A percentile compares a stretch with the other conserved stretches of the same genome.
These are phyloP conservation scores for Colius striatus DNA, from an alignment of 2,113 vertebrate genomes.

Conservation along the genomic window DNA sequence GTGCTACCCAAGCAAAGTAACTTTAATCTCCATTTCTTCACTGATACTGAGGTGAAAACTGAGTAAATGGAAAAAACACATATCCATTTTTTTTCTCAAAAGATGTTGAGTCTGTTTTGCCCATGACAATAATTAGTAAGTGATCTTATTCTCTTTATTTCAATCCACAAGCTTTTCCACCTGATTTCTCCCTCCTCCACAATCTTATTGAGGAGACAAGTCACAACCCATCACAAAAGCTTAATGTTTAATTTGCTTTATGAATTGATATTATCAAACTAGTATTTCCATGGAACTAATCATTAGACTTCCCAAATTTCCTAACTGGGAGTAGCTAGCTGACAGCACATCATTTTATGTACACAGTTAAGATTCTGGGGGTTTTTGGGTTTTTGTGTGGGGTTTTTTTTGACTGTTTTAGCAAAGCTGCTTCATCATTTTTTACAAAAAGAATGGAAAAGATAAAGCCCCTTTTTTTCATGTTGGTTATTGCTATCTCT, in stretches of 20 bases:
- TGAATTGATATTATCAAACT: neutral
- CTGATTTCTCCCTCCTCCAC: neutral
- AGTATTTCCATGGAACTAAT: neutral
- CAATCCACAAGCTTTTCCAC: neutral
- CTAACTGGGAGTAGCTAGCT: neutral
- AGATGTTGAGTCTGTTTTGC: accelerated
- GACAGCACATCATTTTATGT: neutral
- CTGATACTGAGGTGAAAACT: neutral
- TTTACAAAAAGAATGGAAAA: neutral
- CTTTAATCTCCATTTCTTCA: neutral
- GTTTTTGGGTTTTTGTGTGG: too few species aligned
- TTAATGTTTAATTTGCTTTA: neutral
- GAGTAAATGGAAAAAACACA: neutral
- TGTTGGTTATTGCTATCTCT: neutral
- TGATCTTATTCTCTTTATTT: neutral
- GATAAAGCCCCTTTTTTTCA: accelerated
- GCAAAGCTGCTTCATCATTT: neutral
- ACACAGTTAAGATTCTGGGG: neutral
- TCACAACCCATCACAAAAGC: neutral
- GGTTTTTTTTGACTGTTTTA: neutral
- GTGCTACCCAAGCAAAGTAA: neutral
- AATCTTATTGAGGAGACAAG: neutral
- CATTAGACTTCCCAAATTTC: neutral
- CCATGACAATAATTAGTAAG: neutral
- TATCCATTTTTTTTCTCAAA: neutral